phyloP scores from a whole-genome alignment of 2,113 vertebrate species.

The Colaptes auratus region DNA sequence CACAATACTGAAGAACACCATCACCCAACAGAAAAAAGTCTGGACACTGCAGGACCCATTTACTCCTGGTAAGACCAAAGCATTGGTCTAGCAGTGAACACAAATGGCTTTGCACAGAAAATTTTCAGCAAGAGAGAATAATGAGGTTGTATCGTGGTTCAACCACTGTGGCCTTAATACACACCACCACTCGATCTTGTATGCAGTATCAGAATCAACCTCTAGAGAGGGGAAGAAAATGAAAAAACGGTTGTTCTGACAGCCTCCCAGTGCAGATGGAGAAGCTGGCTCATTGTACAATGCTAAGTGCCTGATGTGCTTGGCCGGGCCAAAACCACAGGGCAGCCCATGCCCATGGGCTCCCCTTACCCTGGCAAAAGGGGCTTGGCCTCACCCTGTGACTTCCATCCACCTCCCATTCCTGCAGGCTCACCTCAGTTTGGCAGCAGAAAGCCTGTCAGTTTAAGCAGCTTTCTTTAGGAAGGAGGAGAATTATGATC shows the following conservation, averaged over 20 bases:
- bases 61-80: not conserved
- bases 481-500: not conserved
- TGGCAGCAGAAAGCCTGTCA: accelerated
- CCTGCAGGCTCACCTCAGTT: accelerated
- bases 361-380: not conserved
- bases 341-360: accelerated
- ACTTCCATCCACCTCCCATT: accelerated
- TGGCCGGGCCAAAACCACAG: accelerated
- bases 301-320: not conserved
- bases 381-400: accelerated
- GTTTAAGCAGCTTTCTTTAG: not conserved
- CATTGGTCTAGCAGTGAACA: not conserved
- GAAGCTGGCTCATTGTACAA: not conserved
- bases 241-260: not conserved
- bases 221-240: not conserved
- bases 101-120: accelerated
- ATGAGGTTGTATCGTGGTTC: accelerated
- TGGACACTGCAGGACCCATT: not conserved
- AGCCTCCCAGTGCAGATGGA: accelerated
- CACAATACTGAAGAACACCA: accelerated
- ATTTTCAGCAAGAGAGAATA: not conserved
- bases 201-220: not conserved
- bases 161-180: not conserved
- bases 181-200: not conserved
- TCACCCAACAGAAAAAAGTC: not conserved